A percentile compares a stretch with the other conserved stretches of the same genome.
phyloP scores from a whole-genome alignment of 2,888 invertebrate species.

The Platycheirus rosarum region DNA sequence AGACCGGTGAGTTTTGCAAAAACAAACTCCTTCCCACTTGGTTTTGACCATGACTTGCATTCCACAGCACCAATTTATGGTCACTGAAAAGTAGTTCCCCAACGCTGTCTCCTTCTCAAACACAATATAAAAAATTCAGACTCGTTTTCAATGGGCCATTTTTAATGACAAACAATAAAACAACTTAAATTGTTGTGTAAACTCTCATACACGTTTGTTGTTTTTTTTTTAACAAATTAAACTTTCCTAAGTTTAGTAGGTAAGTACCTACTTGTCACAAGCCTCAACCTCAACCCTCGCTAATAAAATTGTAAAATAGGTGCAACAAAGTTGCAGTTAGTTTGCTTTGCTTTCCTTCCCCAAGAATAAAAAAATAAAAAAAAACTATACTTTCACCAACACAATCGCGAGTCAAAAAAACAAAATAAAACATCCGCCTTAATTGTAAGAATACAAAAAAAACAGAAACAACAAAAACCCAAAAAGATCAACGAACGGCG shows the following conservation, averaged over 20 bases:
- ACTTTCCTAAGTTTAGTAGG: too few relatives aligned
- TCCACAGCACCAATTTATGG: too few relatives aligned
- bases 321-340: slow-evolving; percentile 43
- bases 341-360: slow-evolving; percentile 7
- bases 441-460: slow-evolving; percentile 13
- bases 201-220: background rate
- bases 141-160: slow-evolving; percentile 62
- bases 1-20: too few relatives aligned
- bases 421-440: slow-evolving; percentile 26
- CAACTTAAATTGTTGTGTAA: background rate
- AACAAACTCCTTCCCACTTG: too few relatives aligned
- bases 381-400: slow-evolving; percentile 30
- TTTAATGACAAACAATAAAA: slow-evolving; percentile 32
- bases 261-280: too few relatives aligned
- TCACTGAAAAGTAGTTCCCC: too few relatives aligned
- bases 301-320: slow-evolving; percentile 16
- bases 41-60: too few relatives aligned
- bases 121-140: slow-evolving; percentile 38
- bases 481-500: slow-evolving; percentile 71
- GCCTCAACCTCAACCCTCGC: background rate
- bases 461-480: slow-evolving; percentile 19
- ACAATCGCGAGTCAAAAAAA: slow-evolving; percentile 15
- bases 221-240: too few relatives aligned
- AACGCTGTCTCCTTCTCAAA: too few relatives aligned
- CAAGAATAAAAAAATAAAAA: slow-evolving; percentile 12